These are phyloP conservation scores for Galaxias olidus DNA, from an alignment of 2,797 vertebrate genomes.

Conservation along the genomic window DNA sequence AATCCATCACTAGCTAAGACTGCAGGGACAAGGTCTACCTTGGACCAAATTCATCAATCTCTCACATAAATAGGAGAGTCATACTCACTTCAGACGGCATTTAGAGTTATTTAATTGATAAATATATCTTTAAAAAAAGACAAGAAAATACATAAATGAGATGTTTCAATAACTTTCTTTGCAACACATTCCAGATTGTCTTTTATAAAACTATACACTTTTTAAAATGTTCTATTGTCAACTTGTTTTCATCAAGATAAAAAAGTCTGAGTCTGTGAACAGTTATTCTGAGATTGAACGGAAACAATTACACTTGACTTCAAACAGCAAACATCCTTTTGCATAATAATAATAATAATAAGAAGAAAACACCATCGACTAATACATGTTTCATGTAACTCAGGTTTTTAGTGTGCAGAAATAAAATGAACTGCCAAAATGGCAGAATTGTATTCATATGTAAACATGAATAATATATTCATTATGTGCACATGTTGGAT, in stretches of 20 bases:
- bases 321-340: conserved; percentile 20
- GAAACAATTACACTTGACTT: conserved; percentile 40
- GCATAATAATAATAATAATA: too few species aligned
- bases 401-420: conserved; percentile 43
- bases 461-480: too few species aligned
- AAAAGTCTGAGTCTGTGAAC: conserved; percentile 23
- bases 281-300: conserved; percentile 26
- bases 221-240: conserved; percentile 23
- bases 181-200: conserved; percentile 9
- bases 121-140: too few species aligned
- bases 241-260: conserved; percentile 28
- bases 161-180: too few species aligned
- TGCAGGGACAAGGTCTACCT: conserved; percentile 19
- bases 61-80: conserved; percentile 27
- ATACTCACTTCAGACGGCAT: conserved; percentile 19
- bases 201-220: conserved; percentile 26
- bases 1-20: conserved; percentile 58
- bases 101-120: too few species aligned
- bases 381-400: conserved; percentile 57
- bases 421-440: too few species aligned
- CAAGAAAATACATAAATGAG: too few species aligned
- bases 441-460: too few species aligned
- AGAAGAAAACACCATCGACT: conserved; percentile 34
- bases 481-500: too few species aligned
- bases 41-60: conserved; percentile 14